A percentile compares a stretch with the other conserved stretches of the same genome.
Evolutionary conservation across 2,888 invertebrate genomes (phyloP).

Genomic region (Gisinianus flammeolus): DNA sequence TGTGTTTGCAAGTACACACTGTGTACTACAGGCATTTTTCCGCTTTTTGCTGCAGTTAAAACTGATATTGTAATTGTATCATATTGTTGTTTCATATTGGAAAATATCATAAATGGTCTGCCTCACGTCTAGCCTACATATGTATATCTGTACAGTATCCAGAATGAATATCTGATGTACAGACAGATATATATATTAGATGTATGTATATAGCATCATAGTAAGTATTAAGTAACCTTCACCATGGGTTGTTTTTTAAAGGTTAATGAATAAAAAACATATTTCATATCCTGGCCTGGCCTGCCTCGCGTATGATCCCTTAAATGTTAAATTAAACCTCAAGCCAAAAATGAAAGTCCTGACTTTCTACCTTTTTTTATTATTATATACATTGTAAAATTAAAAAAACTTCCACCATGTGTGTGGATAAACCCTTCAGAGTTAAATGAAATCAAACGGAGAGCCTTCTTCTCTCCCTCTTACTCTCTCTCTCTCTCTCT

Average conservation of each 20-base stretch:
- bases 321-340: constrained; percentile 6
- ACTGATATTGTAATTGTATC: background rate
- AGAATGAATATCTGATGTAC: too few species aligned
- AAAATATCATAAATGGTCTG: too few species aligned
- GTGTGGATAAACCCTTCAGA: constrained; percentile 4
- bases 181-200: background rate
- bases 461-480: background rate
- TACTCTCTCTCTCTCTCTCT: background rate
- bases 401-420: background rate
- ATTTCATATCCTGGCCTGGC: constrained; percentile 24
- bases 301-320: constrained; percentile 6
- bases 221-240: too few species aligned
- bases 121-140: too few species aligned
- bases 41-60: background rate
- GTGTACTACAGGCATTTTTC: background rate
- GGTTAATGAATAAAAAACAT: constrained; percentile 18
- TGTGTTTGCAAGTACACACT: background rate
- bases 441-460: constrained; percentile 22
- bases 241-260: too few species aligned
- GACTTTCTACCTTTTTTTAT: constrained; percentile 1
- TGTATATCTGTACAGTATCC: too few species aligned
- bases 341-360: background rate
- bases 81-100: background rate
- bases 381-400: background rate
- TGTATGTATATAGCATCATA: background rate